phyloP scores from a whole-genome alignment of 2,797 vertebrate species.

The Phalanger gymnotis region DNA sequence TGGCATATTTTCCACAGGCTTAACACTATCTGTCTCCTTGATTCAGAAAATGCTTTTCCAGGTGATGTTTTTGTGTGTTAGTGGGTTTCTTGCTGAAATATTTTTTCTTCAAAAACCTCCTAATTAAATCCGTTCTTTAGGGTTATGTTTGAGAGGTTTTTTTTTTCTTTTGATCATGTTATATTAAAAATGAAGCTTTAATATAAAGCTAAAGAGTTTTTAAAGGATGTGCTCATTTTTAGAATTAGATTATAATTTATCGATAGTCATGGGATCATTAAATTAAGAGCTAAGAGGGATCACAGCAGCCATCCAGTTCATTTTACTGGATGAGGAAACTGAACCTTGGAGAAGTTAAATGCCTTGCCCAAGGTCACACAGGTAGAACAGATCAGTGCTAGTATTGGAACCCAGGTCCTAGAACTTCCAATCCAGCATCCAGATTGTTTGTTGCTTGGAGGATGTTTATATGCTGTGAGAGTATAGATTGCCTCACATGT shows the following conservation, averaged over 20 bases:
- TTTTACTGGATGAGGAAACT: slow-evolving; percentile 6
- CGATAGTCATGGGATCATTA: neutral
- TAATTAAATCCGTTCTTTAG: neutral
- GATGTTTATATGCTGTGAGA: neutral
- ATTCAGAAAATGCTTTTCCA: neutral
- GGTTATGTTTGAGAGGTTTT: neutral
- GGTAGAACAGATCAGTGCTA: neutral
- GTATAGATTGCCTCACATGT: neutral
- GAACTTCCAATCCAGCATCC: neutral
- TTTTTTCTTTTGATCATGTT: neutral
- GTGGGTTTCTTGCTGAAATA: neutral
- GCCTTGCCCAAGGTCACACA: neutral
- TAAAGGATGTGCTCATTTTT: neutral
- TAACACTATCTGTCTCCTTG: neutral
- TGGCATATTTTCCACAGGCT: neutral
- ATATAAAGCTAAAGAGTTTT: slow-evolving; percentile 39
- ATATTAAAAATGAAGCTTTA: neutral
- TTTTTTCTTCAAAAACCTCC: neutral
- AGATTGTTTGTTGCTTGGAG: neutral
- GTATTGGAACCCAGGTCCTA: neutral
- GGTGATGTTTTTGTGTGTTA: neutral
- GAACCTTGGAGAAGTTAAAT: neutral
- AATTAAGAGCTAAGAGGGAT: neutral
- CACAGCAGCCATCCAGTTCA: neutral
- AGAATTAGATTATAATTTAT: neutral